phyloP scores from a whole-genome alignment of 2,113 vertebrate genomes.

The Otolemur garnettii region DNA sequence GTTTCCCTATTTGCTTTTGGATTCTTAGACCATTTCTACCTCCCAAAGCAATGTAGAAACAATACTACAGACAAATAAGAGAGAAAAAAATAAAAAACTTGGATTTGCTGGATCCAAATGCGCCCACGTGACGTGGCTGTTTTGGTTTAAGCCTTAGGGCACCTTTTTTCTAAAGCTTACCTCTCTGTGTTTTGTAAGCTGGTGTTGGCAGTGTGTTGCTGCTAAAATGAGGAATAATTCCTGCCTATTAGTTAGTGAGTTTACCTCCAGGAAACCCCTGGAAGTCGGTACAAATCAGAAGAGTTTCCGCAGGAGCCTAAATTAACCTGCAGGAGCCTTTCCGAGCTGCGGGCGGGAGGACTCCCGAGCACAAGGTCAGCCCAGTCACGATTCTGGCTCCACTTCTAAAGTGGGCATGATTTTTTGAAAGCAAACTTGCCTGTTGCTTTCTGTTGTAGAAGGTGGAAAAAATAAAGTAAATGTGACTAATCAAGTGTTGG shows the following conservation, averaged over 20 bases:
- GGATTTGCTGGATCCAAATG: constrained; percentile 17
- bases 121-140: constrained; percentile 15
- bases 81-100: neutral
- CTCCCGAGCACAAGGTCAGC: constrained; percentile 74
- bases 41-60: neutral
- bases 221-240: constrained; percentile 82
- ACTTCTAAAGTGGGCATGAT: constrained; percentile 67
- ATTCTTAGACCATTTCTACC: neutral
- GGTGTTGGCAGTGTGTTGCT: constrained; percentile 68
- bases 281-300: constrained; percentile 80
- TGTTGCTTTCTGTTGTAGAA: constrained; percentile 73
- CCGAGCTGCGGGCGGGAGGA: constrained; percentile 61
- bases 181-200: constrained; percentile 62
- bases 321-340: constrained; percentile 82
- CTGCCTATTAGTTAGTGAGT: constrained; percentile 79
- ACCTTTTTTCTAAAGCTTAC: constrained; percentile 65
- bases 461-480: constrained; percentile 57
- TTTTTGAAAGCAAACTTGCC: constrained; percentile 76
- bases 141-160: constrained; percentile 68
- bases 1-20: neutral
- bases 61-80: neutral
- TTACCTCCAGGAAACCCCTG: constrained; percentile 82
- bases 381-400: constrained; percentile 65
- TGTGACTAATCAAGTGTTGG: constrained; percentile 74
- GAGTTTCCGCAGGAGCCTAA: constrained; percentile 77